phyloP scores from a whole-genome alignment of 2,113 vertebrate genomes.

The Sapayoa aenigma region DNA sequence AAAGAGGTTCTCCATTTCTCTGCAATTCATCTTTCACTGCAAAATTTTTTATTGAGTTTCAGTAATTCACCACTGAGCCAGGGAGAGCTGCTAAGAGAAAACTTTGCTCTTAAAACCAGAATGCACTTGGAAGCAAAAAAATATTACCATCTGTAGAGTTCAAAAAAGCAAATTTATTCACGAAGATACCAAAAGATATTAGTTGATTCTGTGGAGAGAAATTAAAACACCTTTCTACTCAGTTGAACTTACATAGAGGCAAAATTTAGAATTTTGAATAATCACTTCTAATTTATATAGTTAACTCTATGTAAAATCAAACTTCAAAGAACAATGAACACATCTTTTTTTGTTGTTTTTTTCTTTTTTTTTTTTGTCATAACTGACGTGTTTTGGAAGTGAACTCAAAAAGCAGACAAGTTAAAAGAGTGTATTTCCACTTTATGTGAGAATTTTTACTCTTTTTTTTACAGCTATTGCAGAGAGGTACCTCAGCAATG shows the following conservation, averaged over 20 bases:
- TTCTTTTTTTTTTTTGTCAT: background rate
- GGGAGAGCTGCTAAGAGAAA: background rate
- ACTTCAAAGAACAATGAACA: background rate
- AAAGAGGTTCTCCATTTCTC: background rate
- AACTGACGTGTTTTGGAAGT: background rate
- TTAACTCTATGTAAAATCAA: background rate
- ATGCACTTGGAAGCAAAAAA: background rate
- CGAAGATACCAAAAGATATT: background rate
- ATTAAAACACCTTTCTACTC: background rate
- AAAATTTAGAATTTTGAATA: background rate
- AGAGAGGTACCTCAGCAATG: background rate
- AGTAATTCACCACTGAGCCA: background rate
- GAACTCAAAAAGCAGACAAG: background rate
- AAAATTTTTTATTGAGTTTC: background rate
- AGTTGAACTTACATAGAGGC: background rate
- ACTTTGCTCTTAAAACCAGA: background rate
- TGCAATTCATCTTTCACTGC: background rate
- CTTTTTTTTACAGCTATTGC: accelerated
- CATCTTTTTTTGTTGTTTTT: background rate
- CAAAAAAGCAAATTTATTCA: background rate
- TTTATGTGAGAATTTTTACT: background rate
- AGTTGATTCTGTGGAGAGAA: background rate
- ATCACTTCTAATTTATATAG: background rate
- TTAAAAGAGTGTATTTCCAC: background rate
- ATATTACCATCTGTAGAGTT: background rate